Percentiles rank a stretch among this genome's conserved stretches.
Evolutionary conservation across 2,113 vertebrate genomes (phyloP).

Genomic region (Austrofundulus limnaeus): DNA sequence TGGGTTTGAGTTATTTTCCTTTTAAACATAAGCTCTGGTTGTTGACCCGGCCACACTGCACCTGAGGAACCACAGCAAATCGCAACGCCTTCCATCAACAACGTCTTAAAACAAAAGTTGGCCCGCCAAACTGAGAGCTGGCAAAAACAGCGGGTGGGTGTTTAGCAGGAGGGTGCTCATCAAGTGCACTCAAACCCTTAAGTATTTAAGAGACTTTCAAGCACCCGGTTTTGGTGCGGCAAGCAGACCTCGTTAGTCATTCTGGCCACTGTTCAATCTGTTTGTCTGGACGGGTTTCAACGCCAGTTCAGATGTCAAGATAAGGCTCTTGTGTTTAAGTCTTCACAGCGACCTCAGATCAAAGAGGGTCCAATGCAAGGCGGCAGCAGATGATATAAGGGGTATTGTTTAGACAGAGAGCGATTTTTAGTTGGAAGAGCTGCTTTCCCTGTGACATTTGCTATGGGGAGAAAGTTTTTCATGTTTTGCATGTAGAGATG

Average conservation of each 20-base stretch:
- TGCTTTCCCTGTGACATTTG: conserved; percentile 30
- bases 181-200: conserved; percentile 56
- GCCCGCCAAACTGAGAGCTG: conserved; percentile 26
- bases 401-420: conserved; percentile 40
- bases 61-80: conserved; percentile 3
- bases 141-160: conserved; percentile 39
- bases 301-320: conserved; percentile 39
- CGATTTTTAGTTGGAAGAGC: conserved; percentile 10
- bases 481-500: conserved; percentile 20
- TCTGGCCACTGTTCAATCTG: conserved; percentile 29
- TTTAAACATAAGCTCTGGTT: not conserved
- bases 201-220: conserved; percentile 56
- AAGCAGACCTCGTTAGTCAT: conserved; percentile 38
- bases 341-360: conserved; percentile 17
- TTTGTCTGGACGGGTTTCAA: conserved; percentile 24
- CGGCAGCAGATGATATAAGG: conserved; percentile 33
- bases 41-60: conserved; percentile 35
- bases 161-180: not conserved
- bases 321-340: conserved; percentile 14
- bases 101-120: conserved; percentile 49
- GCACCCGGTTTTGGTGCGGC: conserved; percentile 8
- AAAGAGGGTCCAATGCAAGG: conserved; percentile 10
- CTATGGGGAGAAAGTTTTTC: conserved; percentile 5
- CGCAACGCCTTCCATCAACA: not conserved
- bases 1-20: not conserved